Evolutionary conservation across 2,113 vertebrate genomes (phyloP), one percentile per base, ranked within the genome.

Genomic region (Tragelaphus imberbis): DNA sequence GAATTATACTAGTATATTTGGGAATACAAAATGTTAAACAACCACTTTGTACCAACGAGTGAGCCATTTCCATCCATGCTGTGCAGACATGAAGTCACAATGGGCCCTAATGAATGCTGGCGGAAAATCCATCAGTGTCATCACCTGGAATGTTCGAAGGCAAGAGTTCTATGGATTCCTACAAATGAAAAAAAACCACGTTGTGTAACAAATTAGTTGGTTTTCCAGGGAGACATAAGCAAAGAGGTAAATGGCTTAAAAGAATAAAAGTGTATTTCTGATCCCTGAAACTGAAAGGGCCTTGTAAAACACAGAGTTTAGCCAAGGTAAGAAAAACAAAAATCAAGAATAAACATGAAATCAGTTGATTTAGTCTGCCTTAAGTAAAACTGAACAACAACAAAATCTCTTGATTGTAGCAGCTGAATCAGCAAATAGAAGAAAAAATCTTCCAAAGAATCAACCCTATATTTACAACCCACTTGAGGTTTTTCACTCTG

Each of bases 361-460:
- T 97, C 88, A 88, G 92, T 98, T 97, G 90, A 98, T 97, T 97
- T 97, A 84, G 58, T 95, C 98, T 97, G 97, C 94, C 97, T 97
- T 85, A 61, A 98, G 98, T 98, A 94, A 98, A 98, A 98, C 0
- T 98, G 98, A 98, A 97, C 96, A 98, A 97, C 96, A 98, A 92
- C 96, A 97, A 79, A 97, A 97, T 98, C 94, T 97, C 97, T 98
- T 98, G 97, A 98, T 98, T 79, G 88, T 98, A 98, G 98, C 97
- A 98, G 97, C 98, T 99, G 98, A 99, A 98, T 98, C 98, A 98
- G 98, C 98, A 98, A 98, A 98, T 98, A 98, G 91, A 97, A 98
- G 98, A 98, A 97, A 99, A 99, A 98, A 87, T 77, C 40, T 97
- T 68, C 88, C 97, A 81, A 97, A 97, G 97, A 96, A 61, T 94